A percentile compares a stretch with the other conserved stretches of the same genome.
phyloP scores from a whole-genome alignment of 2,797 vertebrate genomes.

The Labeo calbasu region DNA sequence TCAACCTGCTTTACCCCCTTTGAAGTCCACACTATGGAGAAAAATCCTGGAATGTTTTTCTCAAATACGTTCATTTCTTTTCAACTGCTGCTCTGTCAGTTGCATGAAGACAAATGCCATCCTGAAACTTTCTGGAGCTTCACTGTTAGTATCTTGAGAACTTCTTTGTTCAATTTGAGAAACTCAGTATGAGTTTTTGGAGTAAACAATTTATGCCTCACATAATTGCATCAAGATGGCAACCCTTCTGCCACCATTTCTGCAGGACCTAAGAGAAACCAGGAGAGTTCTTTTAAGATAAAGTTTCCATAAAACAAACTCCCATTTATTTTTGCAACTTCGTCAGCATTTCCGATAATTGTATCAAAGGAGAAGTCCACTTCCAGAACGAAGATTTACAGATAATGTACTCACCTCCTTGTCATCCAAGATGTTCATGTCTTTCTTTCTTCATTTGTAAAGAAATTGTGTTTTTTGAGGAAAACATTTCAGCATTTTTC shows the following conservation, averaged over 20 bases:
- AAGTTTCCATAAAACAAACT: constrained; percentile 6
- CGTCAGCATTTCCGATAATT: constrained; percentile 21
- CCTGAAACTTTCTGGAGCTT: neutral
- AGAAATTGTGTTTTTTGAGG: too few species aligned
- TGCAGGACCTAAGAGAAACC: constrained; percentile 5
- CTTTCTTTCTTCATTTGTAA: too few species aligned
- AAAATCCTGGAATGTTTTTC: too few species aligned
- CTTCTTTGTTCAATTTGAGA: constrained; percentile 1
- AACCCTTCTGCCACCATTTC: neutral
- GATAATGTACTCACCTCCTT: too few species aligned
- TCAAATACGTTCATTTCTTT: neutral
- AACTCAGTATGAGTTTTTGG: neutral
- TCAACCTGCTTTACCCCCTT: too few species aligned
- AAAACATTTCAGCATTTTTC: too few species aligned
- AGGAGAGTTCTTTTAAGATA: neutral
- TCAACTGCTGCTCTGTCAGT: neutral
- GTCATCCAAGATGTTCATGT: too few species aligned
- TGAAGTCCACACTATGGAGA: too few species aligned
- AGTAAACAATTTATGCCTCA: neutral
- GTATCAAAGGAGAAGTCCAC: neutral
- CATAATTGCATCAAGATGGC: constrained; percentile 16
- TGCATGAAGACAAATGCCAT: neutral
- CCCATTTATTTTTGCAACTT: neutral
- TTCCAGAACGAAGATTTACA: too few species aligned
- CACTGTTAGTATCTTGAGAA: neutral